Percentiles rank a stretch among this genome's conserved stretches.
phyloP scores from a whole-genome alignment of 2,113 vertebrate genomes.

The Stegostoma tigrinum region DNA sequence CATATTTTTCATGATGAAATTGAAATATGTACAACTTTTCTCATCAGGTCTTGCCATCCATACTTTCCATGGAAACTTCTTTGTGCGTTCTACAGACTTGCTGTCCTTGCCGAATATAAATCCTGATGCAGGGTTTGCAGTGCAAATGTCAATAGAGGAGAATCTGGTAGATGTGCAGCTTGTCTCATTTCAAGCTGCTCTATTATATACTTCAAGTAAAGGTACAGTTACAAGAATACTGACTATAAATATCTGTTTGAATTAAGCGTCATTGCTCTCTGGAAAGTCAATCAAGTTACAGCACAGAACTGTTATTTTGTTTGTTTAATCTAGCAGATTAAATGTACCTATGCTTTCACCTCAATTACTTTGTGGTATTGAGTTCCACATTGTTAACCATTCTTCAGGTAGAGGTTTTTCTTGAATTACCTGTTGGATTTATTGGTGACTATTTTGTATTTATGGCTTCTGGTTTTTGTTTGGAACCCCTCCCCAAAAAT shows the following conservation, averaged over 20 bases:
- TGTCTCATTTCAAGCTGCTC: conserved; percentile 91
- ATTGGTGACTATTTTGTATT: too few species aligned
- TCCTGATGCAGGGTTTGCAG: conserved; percentile 89
- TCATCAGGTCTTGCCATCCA: conserved; percentile 87
- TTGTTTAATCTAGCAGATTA: too few species aligned
- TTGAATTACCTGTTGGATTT: too few species aligned
- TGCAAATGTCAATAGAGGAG: conserved; percentile 96
- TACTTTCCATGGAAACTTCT: conserved; percentile 99
- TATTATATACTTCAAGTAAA: conserved; percentile 96
- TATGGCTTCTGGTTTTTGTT: too few species aligned
- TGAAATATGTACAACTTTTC: conserved; percentile 29
- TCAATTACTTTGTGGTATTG: too few species aligned
- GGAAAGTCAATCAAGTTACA: neutral
- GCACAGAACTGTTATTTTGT: neutral
- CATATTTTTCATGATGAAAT: neutral
- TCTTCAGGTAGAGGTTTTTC: too few species aligned
- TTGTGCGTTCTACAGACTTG: conserved; percentile 89
- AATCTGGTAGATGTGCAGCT: conserved; percentile 81
- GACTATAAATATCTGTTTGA: neutral
- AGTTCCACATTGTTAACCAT: too few species aligned
- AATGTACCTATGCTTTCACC: too few species aligned
- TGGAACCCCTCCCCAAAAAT: too few species aligned
- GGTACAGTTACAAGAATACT: conserved; percentile 54
- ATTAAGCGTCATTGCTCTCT: neutral
- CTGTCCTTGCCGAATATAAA: conserved; percentile 89